These are phyloP conservation scores for Triplophysa dalaica DNA, from an alignment of 2,113 vertebrate species.

Conservation along the genomic window DNA sequence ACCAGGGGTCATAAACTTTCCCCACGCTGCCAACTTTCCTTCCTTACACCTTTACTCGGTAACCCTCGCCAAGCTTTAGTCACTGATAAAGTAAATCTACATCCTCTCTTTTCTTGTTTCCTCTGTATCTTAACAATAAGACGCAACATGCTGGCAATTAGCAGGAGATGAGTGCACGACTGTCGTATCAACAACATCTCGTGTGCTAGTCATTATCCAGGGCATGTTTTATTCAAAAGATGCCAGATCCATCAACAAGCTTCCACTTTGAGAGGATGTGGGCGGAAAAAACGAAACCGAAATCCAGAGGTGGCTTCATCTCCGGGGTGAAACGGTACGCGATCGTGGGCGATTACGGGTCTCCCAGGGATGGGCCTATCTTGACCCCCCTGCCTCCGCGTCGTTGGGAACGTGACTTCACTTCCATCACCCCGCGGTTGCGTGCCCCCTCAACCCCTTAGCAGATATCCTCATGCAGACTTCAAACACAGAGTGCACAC, in stretches of 20 bases:
- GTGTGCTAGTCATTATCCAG: slow-evolving; percentile 48
- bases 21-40: slow-evolving; percentile 39
- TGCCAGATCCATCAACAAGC: slow-evolving; percentile 46
- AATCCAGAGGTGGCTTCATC: slow-evolving; percentile 56
- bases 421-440: slow-evolving; percentile 6
- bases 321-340: slow-evolving; percentile 39
- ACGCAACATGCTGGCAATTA: slow-evolving; percentile 16
- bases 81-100: slow-evolving; percentile 10
- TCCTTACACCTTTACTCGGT: slow-evolving; percentile 26
- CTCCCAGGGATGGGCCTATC: slow-evolving; percentile 14
- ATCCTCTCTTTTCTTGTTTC: not conserved
- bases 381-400: slow-evolving; percentile 23
- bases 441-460: slow-evolving; percentile 39
- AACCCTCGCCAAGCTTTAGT: not conserved
- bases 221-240: slow-evolving; percentile 57
- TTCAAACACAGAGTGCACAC: slow-evolving; percentile 52
- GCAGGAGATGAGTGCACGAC: not conserved
- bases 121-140: not conserved
- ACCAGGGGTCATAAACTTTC: slow-evolving; percentile 37
- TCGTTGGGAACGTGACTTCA: slow-evolving; percentile 2
- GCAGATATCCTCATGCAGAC: slow-evolving; percentile 53
- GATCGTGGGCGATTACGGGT: slow-evolving; percentile 20
- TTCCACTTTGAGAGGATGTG: slow-evolving; percentile 49
- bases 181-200: slow-evolving; percentile 31
- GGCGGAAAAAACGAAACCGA: slow-evolving; percentile 40